These are phyloP conservation scores for Syngnathus acus DNA, from an alignment of 2,797 vertebrate genomes.

Conservation along the genomic window DNA sequence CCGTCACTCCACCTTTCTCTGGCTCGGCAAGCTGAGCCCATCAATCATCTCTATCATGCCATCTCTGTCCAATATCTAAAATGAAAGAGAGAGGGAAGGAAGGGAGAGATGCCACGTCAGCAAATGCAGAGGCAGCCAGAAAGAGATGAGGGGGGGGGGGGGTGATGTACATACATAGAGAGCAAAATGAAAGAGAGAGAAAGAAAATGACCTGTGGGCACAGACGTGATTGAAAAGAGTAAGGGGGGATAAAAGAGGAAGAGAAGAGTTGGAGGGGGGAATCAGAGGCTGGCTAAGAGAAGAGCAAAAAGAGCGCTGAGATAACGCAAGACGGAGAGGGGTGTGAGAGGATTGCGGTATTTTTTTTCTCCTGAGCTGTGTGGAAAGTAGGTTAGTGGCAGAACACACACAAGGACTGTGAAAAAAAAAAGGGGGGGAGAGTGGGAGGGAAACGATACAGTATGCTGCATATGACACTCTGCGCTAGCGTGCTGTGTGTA, in stretches of 20 bases:
- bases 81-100: constrained; percentile 15
- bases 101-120: constrained; percentile 43
- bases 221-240: constrained; percentile 45
- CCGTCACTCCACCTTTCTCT: constrained; percentile 24
- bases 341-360: constrained; percentile 52
- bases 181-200: constrained; percentile 24
- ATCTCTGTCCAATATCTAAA: constrained; percentile 45
- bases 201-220: constrained; percentile 45
- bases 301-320: constrained; percentile 27
- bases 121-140: constrained; percentile 30
- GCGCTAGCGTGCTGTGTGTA: not conserved
- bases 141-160: not conserved
- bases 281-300: not conserved
- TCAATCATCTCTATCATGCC: constrained; percentile 47
- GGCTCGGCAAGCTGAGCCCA: constrained; percentile 17
- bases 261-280: not conserved
- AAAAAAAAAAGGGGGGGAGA: not conserved
- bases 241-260: constrained; percentile 36
- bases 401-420: constrained; percentile 20
- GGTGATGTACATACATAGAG: constrained; percentile 15
- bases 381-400: constrained; percentile 53
- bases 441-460: constrained; percentile 33
- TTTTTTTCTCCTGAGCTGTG: constrained; percentile 33
- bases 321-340: constrained; percentile 28
- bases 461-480: constrained; percentile 25